Conservation (phyloP, 1,140 invertebrate genomes). For the Papilio glaucus region DNA sequence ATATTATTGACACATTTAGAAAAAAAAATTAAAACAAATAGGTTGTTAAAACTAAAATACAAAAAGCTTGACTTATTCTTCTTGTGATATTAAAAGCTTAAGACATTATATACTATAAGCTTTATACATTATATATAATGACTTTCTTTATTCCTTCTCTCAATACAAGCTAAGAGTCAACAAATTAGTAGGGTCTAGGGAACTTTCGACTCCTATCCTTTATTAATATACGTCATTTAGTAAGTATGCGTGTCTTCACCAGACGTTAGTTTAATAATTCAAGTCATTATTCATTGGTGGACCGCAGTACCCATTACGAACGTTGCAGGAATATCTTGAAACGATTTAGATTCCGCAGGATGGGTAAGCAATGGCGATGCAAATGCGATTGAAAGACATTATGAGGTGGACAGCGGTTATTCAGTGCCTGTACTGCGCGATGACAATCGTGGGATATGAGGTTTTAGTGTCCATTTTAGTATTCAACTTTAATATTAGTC, state of each 20-base stretch:
- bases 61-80: no score
- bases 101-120: no score
- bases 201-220: no score
- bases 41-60: no score
- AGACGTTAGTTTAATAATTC: conserved; percentile 6
- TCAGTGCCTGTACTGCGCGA: conserved; percentile 10
- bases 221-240: no score
- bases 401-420: conserved; percentile 2
- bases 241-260: not conserved
- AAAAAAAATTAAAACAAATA: no score
- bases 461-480: not conserved
- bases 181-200: no score
- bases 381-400: conserved; percentile 2
- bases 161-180: no score
- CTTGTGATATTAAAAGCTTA: no score
- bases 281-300: conserved; percentile 3
- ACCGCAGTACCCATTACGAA: not conserved
- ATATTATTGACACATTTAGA: no score
- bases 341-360: conserved; percentile 30
- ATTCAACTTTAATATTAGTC: not conserved
- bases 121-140: no score
- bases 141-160: no score
- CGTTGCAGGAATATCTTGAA: conserved; percentile 27
- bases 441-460: conserved; percentile 32
- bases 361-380: conserved; percentile 23